Evolutionary conservation across 2,888 invertebrate genomes (phyloP).

Genomic region (Agrilus biguttatus): DNA sequence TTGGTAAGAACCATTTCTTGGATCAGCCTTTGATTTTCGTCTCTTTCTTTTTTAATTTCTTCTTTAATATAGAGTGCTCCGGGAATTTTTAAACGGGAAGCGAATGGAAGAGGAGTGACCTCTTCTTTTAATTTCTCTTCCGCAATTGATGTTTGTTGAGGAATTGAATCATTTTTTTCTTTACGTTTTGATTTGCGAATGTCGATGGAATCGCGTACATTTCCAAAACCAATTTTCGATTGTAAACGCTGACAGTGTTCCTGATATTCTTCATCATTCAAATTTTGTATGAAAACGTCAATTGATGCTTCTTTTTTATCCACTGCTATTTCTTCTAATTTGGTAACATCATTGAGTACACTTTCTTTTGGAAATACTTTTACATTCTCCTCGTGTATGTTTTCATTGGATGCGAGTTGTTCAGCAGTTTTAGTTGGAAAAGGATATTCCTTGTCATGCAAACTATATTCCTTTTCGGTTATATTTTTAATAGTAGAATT

Average conservation of each 20-base stretch:
- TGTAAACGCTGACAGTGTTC: conserved; percentile 52
- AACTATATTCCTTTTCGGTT: conserved; percentile 15
- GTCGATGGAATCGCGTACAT: conserved; percentile 53
- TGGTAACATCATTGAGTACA: background rate
- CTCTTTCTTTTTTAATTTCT: conserved; percentile 64
- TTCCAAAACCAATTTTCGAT: conserved; percentile 54
- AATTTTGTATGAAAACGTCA: conserved; percentile 9
- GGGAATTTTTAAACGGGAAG: conserved; percentile 11
- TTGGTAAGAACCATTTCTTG: conserved; percentile 73
- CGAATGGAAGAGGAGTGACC: conserved; percentile 14
- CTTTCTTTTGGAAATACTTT: conserved; percentile 4
- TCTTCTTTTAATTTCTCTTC: conserved; percentile 27
- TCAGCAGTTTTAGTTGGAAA: background rate
- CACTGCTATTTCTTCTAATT: too few species aligned
- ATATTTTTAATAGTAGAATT: conserved; percentile 31
- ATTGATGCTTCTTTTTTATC: conserved; percentile 8
- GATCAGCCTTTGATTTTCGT: conserved; percentile 70
- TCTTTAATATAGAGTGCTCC: conserved; percentile 34
- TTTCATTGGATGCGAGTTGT: background rate
- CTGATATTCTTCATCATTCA: conserved; percentile 31
- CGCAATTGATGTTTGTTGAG: conserved; percentile 25
- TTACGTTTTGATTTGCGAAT: conserved; percentile 41
- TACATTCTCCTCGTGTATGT: background rate
- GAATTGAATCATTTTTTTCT: conserved; percentile 17
- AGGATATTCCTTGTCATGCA: too few species aligned